Base-by-base conservation (phyloP, 2,888 invertebrate genomes). In the Slavum lentiscoides region DNA sequence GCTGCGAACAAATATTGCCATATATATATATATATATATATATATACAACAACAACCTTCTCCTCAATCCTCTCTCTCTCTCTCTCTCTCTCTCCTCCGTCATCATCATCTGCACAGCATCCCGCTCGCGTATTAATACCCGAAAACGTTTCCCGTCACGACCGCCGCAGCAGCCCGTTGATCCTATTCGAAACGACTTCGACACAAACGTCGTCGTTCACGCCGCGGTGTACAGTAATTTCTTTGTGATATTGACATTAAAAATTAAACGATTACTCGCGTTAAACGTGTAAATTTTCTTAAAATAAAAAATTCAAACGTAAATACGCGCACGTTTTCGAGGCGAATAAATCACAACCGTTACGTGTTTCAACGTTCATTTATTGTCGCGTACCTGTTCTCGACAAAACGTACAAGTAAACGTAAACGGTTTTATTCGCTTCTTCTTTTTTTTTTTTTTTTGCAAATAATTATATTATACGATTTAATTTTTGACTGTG, bases 1-100 rank as follows among this genome's bases (percentile, higher is more conserved):
- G 7, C 69, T 13, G 9, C 43, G 70, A 66, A 64, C 72, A 80
- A 80, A 80, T 80, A 80, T 80, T n/a, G 80, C 72, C 70, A 64
- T 30, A 30, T 30, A 30, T 30, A 30, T 30, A 30, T 30, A 30
- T 30, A 30, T 30, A 30, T 30, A 30, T n/a, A n/a, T n/a, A n/a
- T n/a, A n/a, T n/a, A n/a, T n/a, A 30, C 30, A 30, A 30, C 4
- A 30, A 30, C 30, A 30, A 30, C 30, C 30, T 30, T 4, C 30
- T 30, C 4, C 30, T 30, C 39, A 58, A 80, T 64, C 80, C n/a
- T 39, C 13, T 1, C 23, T 3, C 9, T 11, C 21, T 58, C 58
- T 7, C n/a, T 39, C 13, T 1, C 23, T 3, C 9, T 11, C 21
- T 58, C 58, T 7, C n/a, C 58, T 43, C 9, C 43, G 30, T 30